A percentile compares a stretch with the other conserved stretches of the same genome.
phyloP scores from a whole-genome alignment of 2,113 vertebrate genomes.

The Origma solitaria region DNA sequence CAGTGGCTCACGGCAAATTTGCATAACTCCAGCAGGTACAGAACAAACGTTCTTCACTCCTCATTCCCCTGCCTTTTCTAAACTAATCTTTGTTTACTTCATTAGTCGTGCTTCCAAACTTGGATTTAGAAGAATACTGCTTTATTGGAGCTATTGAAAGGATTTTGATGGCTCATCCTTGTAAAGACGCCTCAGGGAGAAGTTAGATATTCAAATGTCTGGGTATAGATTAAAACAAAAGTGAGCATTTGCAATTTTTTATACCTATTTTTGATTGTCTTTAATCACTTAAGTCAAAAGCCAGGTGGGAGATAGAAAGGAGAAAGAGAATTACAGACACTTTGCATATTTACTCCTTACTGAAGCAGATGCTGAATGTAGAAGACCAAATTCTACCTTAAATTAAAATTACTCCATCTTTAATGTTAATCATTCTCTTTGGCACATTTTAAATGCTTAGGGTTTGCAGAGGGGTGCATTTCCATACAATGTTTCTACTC shows the following conservation, averaged over 20 bases:
- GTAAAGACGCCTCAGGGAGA: not conserved
- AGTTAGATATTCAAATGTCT: not conserved
- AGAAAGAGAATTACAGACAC: not conserved
- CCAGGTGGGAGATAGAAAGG: not conserved
- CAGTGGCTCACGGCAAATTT: not conserved
- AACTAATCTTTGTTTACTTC: not conserved
- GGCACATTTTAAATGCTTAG: not conserved
- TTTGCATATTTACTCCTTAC: not conserved
- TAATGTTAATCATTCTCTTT: not conserved
- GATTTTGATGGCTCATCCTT: not conserved
- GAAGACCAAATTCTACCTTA: not conserved
- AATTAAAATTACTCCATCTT: not conserved
- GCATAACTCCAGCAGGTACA: not conserved
- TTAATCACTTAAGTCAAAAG: slow-evolving; percentile 2
- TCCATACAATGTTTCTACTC: not conserved
- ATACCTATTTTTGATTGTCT: not conserved
- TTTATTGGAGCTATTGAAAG: not conserved
- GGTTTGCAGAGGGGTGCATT: not conserved
- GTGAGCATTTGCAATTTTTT: not conserved
- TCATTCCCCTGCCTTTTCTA: not conserved
- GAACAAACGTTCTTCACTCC: not conserved
- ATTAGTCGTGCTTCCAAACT: not conserved
- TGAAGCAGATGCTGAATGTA: not conserved
- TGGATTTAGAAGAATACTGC: not conserved
- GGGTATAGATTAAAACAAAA: not conserved